These are phyloP conservation scores for Kuschelorhynchus macadamiae DNA, from an alignment of 2,888 invertebrate species.

Conservation along the genomic window DNA sequence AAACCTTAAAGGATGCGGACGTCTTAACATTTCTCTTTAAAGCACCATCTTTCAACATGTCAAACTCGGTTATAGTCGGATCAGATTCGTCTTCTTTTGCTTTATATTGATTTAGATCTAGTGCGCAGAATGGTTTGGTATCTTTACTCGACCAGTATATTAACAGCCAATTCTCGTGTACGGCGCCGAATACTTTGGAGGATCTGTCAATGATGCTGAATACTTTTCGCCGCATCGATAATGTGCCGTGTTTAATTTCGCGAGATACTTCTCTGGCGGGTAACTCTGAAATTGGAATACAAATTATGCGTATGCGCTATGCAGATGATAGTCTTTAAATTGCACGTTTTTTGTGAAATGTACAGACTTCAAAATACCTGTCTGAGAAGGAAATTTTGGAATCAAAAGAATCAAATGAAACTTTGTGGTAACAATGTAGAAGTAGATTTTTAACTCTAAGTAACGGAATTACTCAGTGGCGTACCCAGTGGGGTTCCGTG, in stretches of 20 bases:
- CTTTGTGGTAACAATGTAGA: no score
- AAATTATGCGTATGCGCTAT: no score
- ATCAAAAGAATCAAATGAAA: no score
- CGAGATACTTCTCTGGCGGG: constrained; percentile 54
- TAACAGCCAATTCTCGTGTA: constrained; percentile 58
- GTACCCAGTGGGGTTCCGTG: no score
- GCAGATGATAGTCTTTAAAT: no score
- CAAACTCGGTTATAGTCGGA: constrained; percentile 29
- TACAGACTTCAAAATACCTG: no score
- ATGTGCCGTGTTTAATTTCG: constrained; percentile 55
- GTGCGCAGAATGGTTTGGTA: constrained; percentile 55
- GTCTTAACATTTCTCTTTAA: constrained; percentile 27
- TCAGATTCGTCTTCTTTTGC: constrained; percentile 51
- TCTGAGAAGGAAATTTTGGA: no score
- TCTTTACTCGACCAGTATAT: constrained; percentile 57
- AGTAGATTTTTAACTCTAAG: no score
- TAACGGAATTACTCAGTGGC: no score
- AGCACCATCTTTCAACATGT: not conserved
- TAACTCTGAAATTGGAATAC: constrained; percentile 55
- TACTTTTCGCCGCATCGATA: constrained; percentile 56
- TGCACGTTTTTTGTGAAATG: no score
- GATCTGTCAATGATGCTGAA: constrained; percentile 56
- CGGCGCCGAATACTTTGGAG: constrained; percentile 56
- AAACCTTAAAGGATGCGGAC: constrained; percentile 46
- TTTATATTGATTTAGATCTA: constrained; percentile 55